Percentiles rank a stretch among this genome's conserved stretches.
Evolutionary conservation across 2,113 vertebrate species (phyloP).

Genomic region (Xiphophorus couchianus): DNA sequence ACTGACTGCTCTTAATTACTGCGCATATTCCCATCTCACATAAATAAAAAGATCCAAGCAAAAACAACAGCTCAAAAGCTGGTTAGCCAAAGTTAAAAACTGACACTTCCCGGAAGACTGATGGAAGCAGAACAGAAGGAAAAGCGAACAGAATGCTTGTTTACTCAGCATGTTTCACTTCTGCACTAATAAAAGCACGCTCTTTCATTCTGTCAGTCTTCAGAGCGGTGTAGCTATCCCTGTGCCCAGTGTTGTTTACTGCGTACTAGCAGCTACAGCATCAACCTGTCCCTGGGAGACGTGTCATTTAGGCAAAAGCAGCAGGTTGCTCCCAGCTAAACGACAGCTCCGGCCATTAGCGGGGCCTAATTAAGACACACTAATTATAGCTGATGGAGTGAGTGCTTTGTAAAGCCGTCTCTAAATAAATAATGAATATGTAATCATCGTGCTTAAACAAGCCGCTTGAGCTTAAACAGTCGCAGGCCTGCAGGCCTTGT

Average conservation of each 20-base stretch:
- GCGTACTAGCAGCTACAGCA: constrained; percentile 37
- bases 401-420: constrained; percentile 58
- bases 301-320: constrained; percentile 65
- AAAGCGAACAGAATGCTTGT: neutral
- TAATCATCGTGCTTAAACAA: constrained; percentile 74
- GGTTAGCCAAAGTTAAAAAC: neutral
- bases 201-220: constrained; percentile 14
- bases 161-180: neutral
- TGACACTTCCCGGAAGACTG: neutral
- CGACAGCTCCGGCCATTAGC: constrained; percentile 71
- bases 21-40: no score
- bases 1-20: no score
- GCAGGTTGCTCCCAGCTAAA: constrained; percentile 65
- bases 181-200: neutral
- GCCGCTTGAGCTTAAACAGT: constrained; percentile 68
- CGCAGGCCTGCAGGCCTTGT: constrained; percentile 56
- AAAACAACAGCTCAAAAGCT: no score
- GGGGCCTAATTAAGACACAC: constrained; percentile 70
- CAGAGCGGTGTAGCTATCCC: constrained; percentile 11
- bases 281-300: constrained; percentile 54
- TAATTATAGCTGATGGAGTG: constrained; percentile 80
- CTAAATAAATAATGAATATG: constrained; percentile 80
- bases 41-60: no score
- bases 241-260: constrained; percentile 3
- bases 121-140: neutral